A percentile compares a stretch with the other conserved stretches of the same genome.
Conservation (phyloP, 2,797 vertebrate genomes). For the Lacerta bilineata region DNA sequence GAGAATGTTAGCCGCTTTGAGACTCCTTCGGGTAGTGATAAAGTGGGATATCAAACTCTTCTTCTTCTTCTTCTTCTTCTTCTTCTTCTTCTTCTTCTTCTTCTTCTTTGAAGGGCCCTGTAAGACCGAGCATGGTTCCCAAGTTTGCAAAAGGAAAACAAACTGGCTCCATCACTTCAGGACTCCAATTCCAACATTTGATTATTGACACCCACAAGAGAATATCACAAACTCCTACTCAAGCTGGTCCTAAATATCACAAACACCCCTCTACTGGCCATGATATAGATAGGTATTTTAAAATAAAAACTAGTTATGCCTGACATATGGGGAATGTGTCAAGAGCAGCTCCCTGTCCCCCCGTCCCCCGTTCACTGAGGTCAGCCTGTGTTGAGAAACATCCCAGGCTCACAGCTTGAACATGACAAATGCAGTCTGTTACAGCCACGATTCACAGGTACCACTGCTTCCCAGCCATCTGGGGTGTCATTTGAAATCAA, state of each 20-base stretch:
- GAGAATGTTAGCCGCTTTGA: too few relatives aligned
- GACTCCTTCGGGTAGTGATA: too few relatives aligned
- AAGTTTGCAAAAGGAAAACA: neutral
- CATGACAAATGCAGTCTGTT: conserved; percentile 22
- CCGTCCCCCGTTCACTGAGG: neutral
- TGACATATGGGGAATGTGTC: conserved; percentile 28
- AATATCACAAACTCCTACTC: conserved; percentile 14
- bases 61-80: neutral
- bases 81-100: neutral
- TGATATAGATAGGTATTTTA: conserved; percentile 16
- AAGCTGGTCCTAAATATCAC: neutral
- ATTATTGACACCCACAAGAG: neutral
- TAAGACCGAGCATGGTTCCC: neutral
- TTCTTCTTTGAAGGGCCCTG: neutral
- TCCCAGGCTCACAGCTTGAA: neutral
- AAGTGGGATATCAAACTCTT: neutral
- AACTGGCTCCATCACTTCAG: neutral
- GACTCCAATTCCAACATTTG: neutral
- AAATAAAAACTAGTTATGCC: conserved; percentile 9
- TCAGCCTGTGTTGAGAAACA: conserved; percentile 15
- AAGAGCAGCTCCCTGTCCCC: neutral
- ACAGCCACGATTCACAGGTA: neutral
- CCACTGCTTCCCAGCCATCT: conserved; percentile 8
- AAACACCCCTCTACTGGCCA: neutral
- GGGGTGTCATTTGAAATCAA: neutral